Evolutionary conservation across 2,797 vertebrate genomes (phyloP), one percentile per base, ranked within the genome.

Genomic region (Nyctibius grandis): DNA sequence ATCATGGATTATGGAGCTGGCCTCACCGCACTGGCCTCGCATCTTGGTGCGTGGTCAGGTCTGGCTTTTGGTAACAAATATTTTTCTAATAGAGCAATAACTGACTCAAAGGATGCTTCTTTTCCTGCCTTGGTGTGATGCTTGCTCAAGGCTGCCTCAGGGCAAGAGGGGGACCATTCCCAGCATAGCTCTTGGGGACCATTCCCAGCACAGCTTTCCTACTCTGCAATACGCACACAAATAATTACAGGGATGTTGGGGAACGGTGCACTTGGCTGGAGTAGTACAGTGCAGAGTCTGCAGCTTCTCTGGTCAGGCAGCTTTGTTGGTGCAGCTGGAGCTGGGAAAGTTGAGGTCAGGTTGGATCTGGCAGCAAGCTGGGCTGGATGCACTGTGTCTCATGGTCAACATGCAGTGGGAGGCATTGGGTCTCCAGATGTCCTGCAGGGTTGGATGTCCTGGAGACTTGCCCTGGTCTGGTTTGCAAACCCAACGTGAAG

Each of bases 381-480:
- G 18, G 13, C 31, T 85, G 59, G 44, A 65, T 3, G 3, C 5
- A 11, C 4, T 33, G 6, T 7, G 19, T 65, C 51, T 91, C 54
- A 11, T 1, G 12, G 50, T 79, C 54, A 73, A 3, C 2, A 4
- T 23, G 20, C 7, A 48, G 50, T 0, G 0, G 33, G 47, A 89
- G n/a, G 11, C 9, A 10, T 2, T 40, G 44, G 16, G 6, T 70
- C 5, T 38, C 38, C 69, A 59, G 48, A 36, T 45, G 25, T 64
- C 16, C 63, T 82, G 9, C 16, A 47, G 34, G 23, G 26, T 2
- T 79, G 54, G 31, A 12, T 67, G 57, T 68, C 38, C 26, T 34
- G 36, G 28, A 87, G 15, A 3, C 4, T 67, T 74, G 17, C 19
- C 56, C 33, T 65, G 42, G 19, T 56, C 38, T 86, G 89, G 26